Base-by-base conservation (phyloP, 2,113 vertebrate genomes). In the Corapipo altera region DNA sequence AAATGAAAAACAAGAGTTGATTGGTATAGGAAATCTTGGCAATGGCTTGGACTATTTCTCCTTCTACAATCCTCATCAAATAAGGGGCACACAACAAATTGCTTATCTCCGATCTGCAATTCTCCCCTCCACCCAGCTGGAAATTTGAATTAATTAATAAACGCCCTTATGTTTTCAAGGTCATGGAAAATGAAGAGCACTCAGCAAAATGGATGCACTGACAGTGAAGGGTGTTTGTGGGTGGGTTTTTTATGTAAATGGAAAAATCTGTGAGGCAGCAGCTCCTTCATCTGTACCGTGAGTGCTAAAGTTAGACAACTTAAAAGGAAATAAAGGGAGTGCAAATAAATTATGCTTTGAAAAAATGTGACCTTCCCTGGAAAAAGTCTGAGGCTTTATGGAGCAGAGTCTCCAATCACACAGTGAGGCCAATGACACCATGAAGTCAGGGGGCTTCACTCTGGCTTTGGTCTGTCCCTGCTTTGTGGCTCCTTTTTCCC, bases 91-190 rank as follows among this genome's bases (percentile, higher is more conserved):
- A 85, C 37, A 88, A 61, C 73, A 86, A 94, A 95, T 81, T 80
- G 73, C 85, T 93, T 61, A 72, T 92, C 95, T 96, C 83, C 4
- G 2, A 89, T 87, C 83, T 91, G 92, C 84, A 95, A 89, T 96
- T 93, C 88, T 93, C 87, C 54, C 77, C 71, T 97, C 91, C 96
- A 96, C 76, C 83, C 96, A 95, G 88, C 89, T 95, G 96, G 91
- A 92, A 96, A 95, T 91, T 9, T 62, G 86, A 94, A 95, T 93
- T 96, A 94, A 96, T 95, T 95, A 96, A 88, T 95, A 89, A 95
- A 92, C 0, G 27, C 43, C 87, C 91, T 93, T 32, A 78, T 67
- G 70, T 89, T 95, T 95, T 95, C 92, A 96, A 96, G 95, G 96
- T 95, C 95, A 96, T 5, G n/a, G 89, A 55, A 92, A 96, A 95